Evolutionary conservation across 2,797 vertebrate species (phyloP).

Genomic region (Thripadectes ignobilis): DNA sequence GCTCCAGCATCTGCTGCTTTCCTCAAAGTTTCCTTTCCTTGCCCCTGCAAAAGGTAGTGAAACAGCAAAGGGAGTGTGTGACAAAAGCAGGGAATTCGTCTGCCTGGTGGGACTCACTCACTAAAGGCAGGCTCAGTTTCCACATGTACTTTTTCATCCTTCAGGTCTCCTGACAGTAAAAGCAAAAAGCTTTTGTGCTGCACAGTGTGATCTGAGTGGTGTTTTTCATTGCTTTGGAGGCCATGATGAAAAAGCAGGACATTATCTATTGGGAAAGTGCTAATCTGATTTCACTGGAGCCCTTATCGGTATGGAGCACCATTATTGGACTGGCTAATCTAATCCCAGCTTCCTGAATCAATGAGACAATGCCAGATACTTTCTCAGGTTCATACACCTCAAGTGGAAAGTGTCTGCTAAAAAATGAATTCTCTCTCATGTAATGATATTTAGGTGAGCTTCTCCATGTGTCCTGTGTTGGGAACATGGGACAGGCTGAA

Average conservation of each 20-base stretch:
- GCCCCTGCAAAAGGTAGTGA: neutral
- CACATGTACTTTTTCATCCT: neutral
- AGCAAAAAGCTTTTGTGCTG: neutral
- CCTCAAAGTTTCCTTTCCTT: neutral
- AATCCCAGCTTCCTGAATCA: neutral
- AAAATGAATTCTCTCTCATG: neutral
- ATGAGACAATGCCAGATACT: neutral
- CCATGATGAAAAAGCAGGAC: conserved; percentile 21
- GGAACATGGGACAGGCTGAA: neutral
- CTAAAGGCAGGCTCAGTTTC: neutral
- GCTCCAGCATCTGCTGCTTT: neutral
- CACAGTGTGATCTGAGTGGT: neutral
- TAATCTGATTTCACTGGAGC: conserved; percentile 28
- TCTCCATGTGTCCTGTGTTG: neutral
- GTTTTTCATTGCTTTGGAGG: conserved; percentile 25
- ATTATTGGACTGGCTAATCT: neutral
- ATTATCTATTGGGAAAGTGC: neutral
- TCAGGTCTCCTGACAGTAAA: neutral
- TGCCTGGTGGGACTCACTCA: neutral
- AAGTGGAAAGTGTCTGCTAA: neutral
- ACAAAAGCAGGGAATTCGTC: conserved; percentile 52
- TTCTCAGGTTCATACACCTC: neutral
- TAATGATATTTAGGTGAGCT: neutral
- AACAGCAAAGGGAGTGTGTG: neutral
- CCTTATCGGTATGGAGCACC: neutral